Base-by-base conservation (phyloP, 2,797 vertebrate species). In the Rhinogobio ventralis region DNA sequence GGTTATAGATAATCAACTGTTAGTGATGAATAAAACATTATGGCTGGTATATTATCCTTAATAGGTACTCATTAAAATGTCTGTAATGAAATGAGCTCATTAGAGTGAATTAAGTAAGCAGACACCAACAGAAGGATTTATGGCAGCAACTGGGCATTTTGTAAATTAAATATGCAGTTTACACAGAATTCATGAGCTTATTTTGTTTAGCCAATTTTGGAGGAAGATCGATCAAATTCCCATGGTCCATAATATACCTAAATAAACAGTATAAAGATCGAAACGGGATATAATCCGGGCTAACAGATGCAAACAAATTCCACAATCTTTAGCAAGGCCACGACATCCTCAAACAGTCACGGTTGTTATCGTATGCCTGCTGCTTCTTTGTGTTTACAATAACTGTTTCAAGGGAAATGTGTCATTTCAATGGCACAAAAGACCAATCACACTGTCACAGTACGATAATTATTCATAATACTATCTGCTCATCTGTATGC, bases 401-500 rank as follows among this genome's bases (percentile, higher is more conserved):
- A 57, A 33, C 15, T 28, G 5, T 81, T 30, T 57, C 55, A 68
- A 28, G 20, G 30, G 42, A 60, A 85, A 80, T 74, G 67, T 79
- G 74, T 57, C 60, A 69, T 74, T 81, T 79, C 20, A 53, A 75
- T 42, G 83, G 80, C 39, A 81, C 62, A 67, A 68, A 74, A 45
- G 20, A 39, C 49, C 5, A 6, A 11, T 25, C 9, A 8, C 2
- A 6, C 28, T n/a, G 33, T 60, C 49, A 51, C 25, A 49, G 49
- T 81, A 77, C 19, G 11, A 78, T 28, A 60, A 73, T 36, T 46
- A 72, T 64, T 33, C 49, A 45, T 69, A 83, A 66, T 33, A 55
- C 13, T 80, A 73, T 81, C 45, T 79, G 60, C 49, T 49, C 30
- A 80, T 85, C 60, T 80, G 79, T 82, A 62, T 71, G 28, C 71